Percentiles rank a stretch among this genome's conserved stretches.
phyloP scores from a whole-genome alignment of 2,113 vertebrate species.

The Podocnemis expansa region DNA sequence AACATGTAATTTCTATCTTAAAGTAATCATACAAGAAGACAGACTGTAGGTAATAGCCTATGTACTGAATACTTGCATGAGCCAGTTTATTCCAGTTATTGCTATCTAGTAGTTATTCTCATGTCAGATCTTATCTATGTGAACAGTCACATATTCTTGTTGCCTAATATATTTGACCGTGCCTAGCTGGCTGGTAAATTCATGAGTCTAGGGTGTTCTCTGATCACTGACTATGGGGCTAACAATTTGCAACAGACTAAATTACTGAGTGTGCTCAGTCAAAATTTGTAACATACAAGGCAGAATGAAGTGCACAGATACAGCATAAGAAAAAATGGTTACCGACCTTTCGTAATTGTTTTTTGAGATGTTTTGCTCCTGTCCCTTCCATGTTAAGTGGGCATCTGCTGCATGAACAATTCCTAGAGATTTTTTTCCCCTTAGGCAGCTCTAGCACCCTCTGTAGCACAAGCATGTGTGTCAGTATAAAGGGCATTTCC shows the following conservation, averaged over 20 bases:
- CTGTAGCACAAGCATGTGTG: no score
- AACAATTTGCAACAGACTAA: neutral
- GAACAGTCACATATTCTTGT: constrained; percentile 30
- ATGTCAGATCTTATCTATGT: neutral
- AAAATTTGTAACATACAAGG: neutral
- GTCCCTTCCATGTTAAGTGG: no score
- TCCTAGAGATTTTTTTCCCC: no score
- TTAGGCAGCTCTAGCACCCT: no score
- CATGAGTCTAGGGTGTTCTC: neutral
- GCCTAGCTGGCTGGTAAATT: neutral
- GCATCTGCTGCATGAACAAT: no score
- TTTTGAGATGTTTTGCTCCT: no score
- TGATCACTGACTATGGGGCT: neutral
- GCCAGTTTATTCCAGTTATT: neutral
- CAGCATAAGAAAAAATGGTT: neutral
- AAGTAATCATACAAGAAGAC: neutral
- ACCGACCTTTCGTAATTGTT: no score
- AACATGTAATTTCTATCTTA: neutral
- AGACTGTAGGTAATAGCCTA: neutral
- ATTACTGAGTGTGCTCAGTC: neutral
- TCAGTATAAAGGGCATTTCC: no score
- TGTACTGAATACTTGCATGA: neutral
- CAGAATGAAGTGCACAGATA: neutral
- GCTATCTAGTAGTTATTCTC: neutral
- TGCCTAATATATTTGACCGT: constrained; percentile 6